Evolutionary conservation across 37 sponge, comb jelly and placozoan genomes (phyloP), one percentile per base, ranked within the genome.

Genomic region (Ephydatia muelleri): DNA sequence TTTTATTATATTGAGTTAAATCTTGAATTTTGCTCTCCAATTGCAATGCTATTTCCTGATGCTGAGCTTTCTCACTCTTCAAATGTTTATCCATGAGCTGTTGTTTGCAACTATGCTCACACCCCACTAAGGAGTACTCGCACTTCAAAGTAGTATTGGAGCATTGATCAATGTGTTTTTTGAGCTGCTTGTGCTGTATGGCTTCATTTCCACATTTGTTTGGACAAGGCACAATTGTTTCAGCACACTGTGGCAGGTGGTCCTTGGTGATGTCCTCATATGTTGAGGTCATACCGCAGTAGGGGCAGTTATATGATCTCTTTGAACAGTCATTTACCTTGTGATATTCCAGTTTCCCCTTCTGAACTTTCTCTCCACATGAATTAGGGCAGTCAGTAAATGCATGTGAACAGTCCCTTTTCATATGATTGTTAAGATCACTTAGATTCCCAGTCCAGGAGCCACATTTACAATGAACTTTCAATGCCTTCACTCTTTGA

Each of bases 261-360:
- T 64, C 38, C 29, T 78, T 64, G 25, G 49, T 78, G 4, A 78
- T 64, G 48, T 78, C 78, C 36, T 78, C 78, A 78, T 64, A 78
- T 27, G 78, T 78, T 4, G 78, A 78, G 26, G 36, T 49, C 4
- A 49, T 29, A 19, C 25, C 25, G 40, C 77, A 76, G 25, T 76
- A 76, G 77, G 36, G 48, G 39, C n/a, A n/a, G n/a, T n/a, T n/a
- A n/a, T n/a, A n/a, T 43, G 43, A 43, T 43, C 43, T 43, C 6
- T 3, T 43, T 43, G 43, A 43, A 43, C n/a, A n/a, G n/a, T n/a
- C n/a, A n/a, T n/a, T n/a, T n/a, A n/a, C n/a, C n/a, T n/a, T n/a
- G n/a, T n/a, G n/a, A n/a, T n/a, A n/a, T n/a, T n/a, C n/a, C n/a
- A n/a, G n/a, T n/a, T n/a, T n/a, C n/a, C n/a, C n/a, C n/a, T n/a